phyloP scores from a whole-genome alignment of 1,140 invertebrate genomes.

The Octopus sinensis region DNA sequence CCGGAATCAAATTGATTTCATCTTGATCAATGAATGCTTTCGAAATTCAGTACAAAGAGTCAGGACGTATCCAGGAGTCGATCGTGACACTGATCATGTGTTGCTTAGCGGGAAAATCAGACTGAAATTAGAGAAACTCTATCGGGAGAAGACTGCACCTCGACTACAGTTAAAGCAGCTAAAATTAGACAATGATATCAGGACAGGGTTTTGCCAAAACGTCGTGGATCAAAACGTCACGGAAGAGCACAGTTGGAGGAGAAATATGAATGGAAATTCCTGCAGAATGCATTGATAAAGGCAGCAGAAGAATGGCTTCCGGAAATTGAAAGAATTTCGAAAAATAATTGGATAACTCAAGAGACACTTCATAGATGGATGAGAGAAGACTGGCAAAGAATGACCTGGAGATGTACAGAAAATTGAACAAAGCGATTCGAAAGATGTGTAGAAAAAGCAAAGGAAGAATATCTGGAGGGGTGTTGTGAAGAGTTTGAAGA shows the following conservation, averaged over 20 bases:
- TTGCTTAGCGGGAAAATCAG: background rate
- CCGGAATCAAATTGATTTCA: background rate
- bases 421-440: background rate
- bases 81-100: background rate
- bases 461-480: background rate
- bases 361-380: background rate
- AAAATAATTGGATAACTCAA: background rate
- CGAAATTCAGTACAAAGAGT: background rate
- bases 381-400: background rate
- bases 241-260: background rate
- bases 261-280: background rate
- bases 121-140: background rate
- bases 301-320: background rate
- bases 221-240: background rate
- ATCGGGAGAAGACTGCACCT: background rate
- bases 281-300: background rate
- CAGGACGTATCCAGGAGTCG: background rate
- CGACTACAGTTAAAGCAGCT: background rate
- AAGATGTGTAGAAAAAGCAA: background rate
- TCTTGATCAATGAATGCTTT: background rate
- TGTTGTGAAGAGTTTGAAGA: background rate
- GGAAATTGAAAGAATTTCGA: no score
- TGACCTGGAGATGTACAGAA: background rate
- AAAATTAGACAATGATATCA: background rate
- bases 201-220: background rate